Conservation (phyloP, 2,888 invertebrate genomes). For the Halocaridina rubra region DNA sequence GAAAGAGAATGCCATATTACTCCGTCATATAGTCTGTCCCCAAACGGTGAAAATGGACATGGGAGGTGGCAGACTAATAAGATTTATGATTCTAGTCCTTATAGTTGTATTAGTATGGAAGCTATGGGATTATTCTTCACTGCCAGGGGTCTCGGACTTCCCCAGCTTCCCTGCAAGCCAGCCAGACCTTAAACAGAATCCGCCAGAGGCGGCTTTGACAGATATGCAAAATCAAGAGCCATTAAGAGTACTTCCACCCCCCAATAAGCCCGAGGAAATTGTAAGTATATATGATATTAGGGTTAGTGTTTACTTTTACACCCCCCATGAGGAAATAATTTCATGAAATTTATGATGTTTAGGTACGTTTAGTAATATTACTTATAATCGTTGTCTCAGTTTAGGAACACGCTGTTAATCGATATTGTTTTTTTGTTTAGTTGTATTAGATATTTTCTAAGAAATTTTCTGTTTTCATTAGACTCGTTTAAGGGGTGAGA, state of each 20-base stretch:
- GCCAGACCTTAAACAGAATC: background rate
- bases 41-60: too few species aligned
- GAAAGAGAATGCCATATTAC: too few species aligned
- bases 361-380: too few species aligned
- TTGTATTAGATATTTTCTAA: too few species aligned
- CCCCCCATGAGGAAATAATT: background rate
- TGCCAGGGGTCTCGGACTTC: background rate
- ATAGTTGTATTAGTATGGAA: constrained; percentile 39
- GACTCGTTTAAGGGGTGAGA: too few species aligned
- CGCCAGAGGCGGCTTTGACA: background rate
- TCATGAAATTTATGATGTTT: too few species aligned
- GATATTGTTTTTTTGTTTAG: background rate
- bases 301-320: background rate
- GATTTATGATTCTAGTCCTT: constrained; percentile 19
- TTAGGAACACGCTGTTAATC: background rate
- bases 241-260: background rate
- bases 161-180: background rate
- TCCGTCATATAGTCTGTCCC: too few species aligned
- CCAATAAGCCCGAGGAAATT: background rate
- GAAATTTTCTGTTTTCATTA: too few species aligned
- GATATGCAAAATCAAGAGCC: background rate
- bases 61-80: constrained; percentile 24
- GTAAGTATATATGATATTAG: background rate
- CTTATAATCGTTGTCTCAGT: too few species aligned
- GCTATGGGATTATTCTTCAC: constrained; percentile 23